Evolutionary conservation across 2,113 vertebrate species (phyloP).

Genomic region (Ascaphus truei): DNA sequence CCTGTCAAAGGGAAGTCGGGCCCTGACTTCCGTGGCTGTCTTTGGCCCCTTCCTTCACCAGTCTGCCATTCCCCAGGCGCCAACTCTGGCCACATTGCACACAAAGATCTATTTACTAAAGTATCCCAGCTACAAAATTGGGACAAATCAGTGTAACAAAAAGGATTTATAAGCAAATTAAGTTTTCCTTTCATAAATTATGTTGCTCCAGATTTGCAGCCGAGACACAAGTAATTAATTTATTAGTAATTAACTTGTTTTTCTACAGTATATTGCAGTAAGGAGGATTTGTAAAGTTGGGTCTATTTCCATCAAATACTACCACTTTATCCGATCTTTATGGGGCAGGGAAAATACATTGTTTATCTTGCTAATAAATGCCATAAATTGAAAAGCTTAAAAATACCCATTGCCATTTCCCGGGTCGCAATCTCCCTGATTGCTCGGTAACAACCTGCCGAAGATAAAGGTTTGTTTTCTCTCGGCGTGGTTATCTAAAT

Average conservation of each 20-base stretch:
- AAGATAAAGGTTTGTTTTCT: constrained; percentile 27
- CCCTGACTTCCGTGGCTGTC: too few relatives aligned
- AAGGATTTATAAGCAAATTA: too few relatives aligned
- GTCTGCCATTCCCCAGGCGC: too few relatives aligned
- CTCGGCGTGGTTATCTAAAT: neutral
- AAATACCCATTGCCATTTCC: neutral
- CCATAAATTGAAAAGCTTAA: constrained; percentile 13
- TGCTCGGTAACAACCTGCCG: neutral
- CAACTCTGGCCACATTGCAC: too few relatives aligned
- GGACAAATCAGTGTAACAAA: too few relatives aligned
- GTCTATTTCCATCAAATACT: neutral
- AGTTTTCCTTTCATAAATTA: constrained; percentile 14
- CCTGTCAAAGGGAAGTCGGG: too few relatives aligned
- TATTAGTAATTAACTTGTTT: constrained; percentile 10
- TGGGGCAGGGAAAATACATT: constrained; percentile 6
- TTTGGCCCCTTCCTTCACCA: too few relatives aligned
- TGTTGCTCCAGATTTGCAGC: neutral
- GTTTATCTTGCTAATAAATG: constrained; percentile 25
- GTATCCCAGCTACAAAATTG: too few relatives aligned
- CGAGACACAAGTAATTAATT: neutral
- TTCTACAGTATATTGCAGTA: constrained; percentile 9
- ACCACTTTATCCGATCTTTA: constrained; percentile 9
- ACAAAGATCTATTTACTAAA: too few relatives aligned
- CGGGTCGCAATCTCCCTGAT: neutral
- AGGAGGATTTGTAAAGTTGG: neutral